Base-by-base conservation (phyloP, 2,888 invertebrate genomes). In the Melieria omissa region DNA sequence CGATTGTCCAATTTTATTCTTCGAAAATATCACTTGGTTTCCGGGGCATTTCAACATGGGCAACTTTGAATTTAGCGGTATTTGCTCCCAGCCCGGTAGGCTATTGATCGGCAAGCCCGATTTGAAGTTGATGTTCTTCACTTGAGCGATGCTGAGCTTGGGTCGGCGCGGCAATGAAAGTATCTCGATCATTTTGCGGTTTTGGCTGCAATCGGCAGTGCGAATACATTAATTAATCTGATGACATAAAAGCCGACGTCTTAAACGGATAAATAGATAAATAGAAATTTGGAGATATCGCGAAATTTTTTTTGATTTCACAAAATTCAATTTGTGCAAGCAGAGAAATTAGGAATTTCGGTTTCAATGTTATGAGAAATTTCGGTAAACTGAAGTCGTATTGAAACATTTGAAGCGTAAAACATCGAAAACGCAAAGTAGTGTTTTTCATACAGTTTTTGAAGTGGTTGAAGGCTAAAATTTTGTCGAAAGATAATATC, bases 31-130 rank as follows among this genome's bases (percentile, higher is more conserved):
- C 9, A 87, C 85, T 75, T 85, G 82, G 77, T 86, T 85, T 4
- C 81, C 83, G 0, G 86, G 87, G 77, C 84, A 85, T 72, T 86
- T 85, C 0, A 86, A 78, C 86, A 87, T 86, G 4, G 87, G 87
- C 12, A 87, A 78, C 72, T 87, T 87, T 47, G 81, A 79, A 74
- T 84, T 81, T 0, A 87, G 76, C 3, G 86, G 86, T 61, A 86
- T 84, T 3, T 81, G 75, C 58, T 84, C 83, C 87, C 87, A 87
- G 4, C 86, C 86, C 3, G 87, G 86, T 10, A 87, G 74, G 72
- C 85, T 83, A 69, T 87, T 86, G 6, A 85, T 82, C 2, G 87
- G 86, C 45, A 87, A 71, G 3, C 86, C 86, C 5, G 81, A 78
- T 60, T 80, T 80, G 54, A 76, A 78, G 57, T 76, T 76, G 49